Evolutionary conservation across 2,888 invertebrate genomes (phyloP), one percentile per base, ranked within the genome.

Genomic region (Caenorhabditis sp.): DNA sequence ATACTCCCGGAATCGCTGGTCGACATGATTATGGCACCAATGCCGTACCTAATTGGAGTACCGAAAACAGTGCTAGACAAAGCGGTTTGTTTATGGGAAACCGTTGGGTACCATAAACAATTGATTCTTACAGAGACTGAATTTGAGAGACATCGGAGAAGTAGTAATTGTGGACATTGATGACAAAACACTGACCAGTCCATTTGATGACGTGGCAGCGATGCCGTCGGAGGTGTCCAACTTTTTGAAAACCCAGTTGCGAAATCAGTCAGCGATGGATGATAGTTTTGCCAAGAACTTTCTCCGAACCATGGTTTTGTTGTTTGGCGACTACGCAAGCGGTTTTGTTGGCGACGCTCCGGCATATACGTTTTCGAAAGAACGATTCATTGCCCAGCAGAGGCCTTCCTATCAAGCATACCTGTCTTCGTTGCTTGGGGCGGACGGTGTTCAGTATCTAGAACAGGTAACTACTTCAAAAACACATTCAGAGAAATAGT

Each of bases 41-140:
- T 98, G 98, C 98, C 98, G 58, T 98, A 96, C 93, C 94, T 98
- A 58, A 97, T 98, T 91, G 98, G 98, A 80, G 96, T 98, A 83
- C 97, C 97, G 85, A 94, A 95, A 85, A 94, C 94, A 89, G 95
- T 96, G 67, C 94, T 96, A 93, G 94, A 74, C 8, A 71, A 53
- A n/a, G 71, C 67, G 56, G 84, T 85, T 32, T 15, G 77, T n/a
- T 40, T 15, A 20, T 15, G 15, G 2, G 26, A 50, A 51, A n/a
- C 15, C 13, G 2, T 9, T 18, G 50, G 13, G 2, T 18, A 37
- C 8, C 20, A 2, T 35, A 1, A 56, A 20, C 15, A n/a, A 24
- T 18, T 20, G 28, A 61, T n/a, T 32, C n/a, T 67, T 40, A 32
- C 55, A 77, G 68, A 61, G 35, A 22, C n/a, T 70, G 4, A 70